Evolutionary conservation across 2,113 vertebrate genomes (phyloP), one percentile per base, ranked within the genome.

Genomic region (Amazona vittata): DNA sequence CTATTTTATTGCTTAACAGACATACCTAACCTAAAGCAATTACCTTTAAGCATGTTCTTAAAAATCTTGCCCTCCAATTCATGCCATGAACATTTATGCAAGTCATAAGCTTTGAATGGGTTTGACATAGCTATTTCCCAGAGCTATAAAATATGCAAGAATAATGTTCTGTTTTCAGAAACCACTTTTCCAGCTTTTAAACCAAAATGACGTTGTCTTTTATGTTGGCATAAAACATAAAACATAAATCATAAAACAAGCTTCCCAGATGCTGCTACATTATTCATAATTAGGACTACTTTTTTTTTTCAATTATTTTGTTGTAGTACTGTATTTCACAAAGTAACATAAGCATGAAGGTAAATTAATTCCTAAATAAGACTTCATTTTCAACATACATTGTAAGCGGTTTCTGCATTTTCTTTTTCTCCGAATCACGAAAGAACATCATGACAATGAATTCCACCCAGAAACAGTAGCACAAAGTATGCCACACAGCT

Each of bases 241-340:
- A 37, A 37, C 37, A 37, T 37, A 37, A 37, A 37, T 9, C 37
- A 37, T 37, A 37, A 37, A 37, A 37, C 90, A 95, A 88, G 29
- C 29, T 81, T 92, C 33, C 75, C 93, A 94, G 90, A 91, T 83
- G 92, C 46, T 94, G 68, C 50, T 95, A 17, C 90, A 86, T 95
- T 90, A 75, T 90, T 93, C 55, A 81, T 68, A 92, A 93, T 95
- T 83, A 92, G 24, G 31, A 62, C 50, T 60, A 60, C 29, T 46
- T 26, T 22, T 76, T 55, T 84, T 86, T 83, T 94, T 33, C 64
- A 55, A 50, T 81, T 50, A 71, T 90, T 95, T 94, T 3, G 4
- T 91, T 95, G 37, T 18, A 65, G 12, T 43, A 26, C 37, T 21
- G 9, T 65, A 85, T 62, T 83, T 85, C 50, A 20, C 7, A n/a